Conservation (phyloP, 2,888 invertebrate genomes). For the Pheosia gnoma region DNA sequence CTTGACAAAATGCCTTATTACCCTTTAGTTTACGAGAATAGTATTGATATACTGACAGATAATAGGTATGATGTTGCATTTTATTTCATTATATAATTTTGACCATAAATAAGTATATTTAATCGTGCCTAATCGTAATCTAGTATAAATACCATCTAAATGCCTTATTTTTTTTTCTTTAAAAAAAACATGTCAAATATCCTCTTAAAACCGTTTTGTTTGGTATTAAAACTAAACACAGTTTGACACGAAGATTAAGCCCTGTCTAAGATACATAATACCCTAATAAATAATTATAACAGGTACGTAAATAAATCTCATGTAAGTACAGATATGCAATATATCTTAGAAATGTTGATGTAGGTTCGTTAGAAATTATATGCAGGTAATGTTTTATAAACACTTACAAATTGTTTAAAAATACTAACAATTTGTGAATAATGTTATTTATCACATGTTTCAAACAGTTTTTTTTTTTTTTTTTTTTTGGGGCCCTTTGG, state of each 20-base stretch:
- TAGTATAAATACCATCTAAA: conserved; percentile 46
- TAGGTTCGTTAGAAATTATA: too few species aligned
- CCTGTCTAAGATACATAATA: background rate
- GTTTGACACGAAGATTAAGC: background rate
- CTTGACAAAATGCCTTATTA: conserved; percentile 43
- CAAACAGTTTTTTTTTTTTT: too few species aligned
- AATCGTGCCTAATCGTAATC: conserved; percentile 48
- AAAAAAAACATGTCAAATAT: conserved; percentile 19
- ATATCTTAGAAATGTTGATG: too few species aligned
- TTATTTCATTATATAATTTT: conserved; percentile 24
- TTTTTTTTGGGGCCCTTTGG: too few species aligned
- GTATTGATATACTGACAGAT: conserved; percentile 37
- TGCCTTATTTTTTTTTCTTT: conserved; percentile 48
- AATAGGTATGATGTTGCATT: conserved; percentile 43
- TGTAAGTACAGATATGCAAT: too few species aligned
- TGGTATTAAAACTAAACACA: background rate
- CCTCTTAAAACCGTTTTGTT: too few species aligned
- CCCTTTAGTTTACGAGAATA: conserved; percentile 33
- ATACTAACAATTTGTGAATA: too few species aligned
- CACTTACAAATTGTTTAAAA: too few species aligned
- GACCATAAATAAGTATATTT: conserved; percentile 36
- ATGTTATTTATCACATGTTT: too few species aligned
- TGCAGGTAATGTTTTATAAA: too few species aligned
- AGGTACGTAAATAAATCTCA: too few species aligned
- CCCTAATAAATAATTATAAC: too few species aligned